A percentile compares a stretch with the other conserved stretches of the same genome.
Evolutionary conservation across 2,113 vertebrate genomes (phyloP).

Genomic region (Varanus komodoensis): DNA sequence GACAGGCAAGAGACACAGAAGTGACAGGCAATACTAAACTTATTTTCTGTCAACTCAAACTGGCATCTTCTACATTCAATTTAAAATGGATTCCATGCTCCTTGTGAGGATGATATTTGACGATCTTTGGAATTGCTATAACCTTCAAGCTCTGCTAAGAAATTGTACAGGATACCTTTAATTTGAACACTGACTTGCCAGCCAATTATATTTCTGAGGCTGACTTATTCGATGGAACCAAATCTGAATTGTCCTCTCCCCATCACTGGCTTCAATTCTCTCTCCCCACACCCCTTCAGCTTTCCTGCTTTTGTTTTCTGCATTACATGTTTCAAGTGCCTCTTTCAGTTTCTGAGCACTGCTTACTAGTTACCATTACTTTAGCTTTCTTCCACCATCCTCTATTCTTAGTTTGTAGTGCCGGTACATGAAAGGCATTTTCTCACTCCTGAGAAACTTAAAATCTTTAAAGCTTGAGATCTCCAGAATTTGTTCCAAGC

Average conservation of each 20-base stretch:
- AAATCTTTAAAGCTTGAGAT: not conserved
- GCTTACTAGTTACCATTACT: not conserved
- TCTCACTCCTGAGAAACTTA: not conserved
- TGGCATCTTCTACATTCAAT: slow-evolving; percentile 38
- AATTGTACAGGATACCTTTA: slow-evolving; percentile 33
- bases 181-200: slow-evolving; percentile 37
- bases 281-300: not conserved
- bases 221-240: not conserved
- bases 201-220: slow-evolving; percentile 11
- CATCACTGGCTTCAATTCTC: not conserved
- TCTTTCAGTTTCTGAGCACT: not conserved
- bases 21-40: slow-evolving; percentile 29
- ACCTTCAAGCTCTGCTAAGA: slow-evolving; percentile 44
- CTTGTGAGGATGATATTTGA: slow-evolving; percentile 21
- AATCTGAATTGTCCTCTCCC: not conserved
- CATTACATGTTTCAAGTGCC: slow-evolving; percentile 1
- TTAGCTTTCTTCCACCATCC: not conserved
- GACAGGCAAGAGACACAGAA: slow-evolving; percentile 36
- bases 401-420: not conserved
- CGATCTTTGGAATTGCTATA: slow-evolving; percentile 15
- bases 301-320: not conserved
- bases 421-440: not conserved
- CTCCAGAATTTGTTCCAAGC: not conserved
- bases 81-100: slow-evolving; percentile 49
- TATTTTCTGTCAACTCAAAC: slow-evolving; percentile 32